Percentiles rank a stretch among this genome's conserved stretches.
Conservation (phyloP, 2,113 vertebrate species). For the Orthonyx spaldingii region DNA sequence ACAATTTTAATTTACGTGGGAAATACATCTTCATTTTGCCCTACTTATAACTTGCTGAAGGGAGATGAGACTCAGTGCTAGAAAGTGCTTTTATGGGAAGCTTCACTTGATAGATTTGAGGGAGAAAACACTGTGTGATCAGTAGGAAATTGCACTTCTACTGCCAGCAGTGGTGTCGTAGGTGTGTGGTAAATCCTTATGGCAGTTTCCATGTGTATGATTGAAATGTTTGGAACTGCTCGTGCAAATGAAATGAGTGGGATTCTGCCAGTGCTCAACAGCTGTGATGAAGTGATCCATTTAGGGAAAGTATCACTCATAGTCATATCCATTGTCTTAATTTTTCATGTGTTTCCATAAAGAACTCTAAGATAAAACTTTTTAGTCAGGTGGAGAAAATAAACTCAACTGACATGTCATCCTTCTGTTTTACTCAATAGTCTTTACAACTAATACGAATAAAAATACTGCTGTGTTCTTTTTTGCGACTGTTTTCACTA, state of each 20-base stretch:
- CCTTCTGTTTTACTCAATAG: background rate
- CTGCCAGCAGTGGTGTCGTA: background rate
- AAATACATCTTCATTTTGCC: conserved; percentile 6
- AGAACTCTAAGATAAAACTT: background rate
- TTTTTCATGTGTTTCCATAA: background rate
- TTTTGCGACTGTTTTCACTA: background rate
- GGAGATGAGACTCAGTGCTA: background rate
- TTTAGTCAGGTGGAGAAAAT: background rate
- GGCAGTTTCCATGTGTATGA: background rate
- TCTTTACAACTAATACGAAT: background rate
- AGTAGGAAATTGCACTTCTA: background rate
- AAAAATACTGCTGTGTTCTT: background rate
- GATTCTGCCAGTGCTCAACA: background rate
- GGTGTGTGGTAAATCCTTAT: background rate
- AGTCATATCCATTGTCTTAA: background rate
- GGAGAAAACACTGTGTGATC: background rate
- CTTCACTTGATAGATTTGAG: background rate
- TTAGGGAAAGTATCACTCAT: background rate
- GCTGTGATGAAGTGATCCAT: background rate
- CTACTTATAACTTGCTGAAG: background rate
- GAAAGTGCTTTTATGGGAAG: background rate
- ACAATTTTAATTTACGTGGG: conserved; percentile 42
- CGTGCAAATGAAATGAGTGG: background rate
- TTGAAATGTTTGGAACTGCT: background rate
- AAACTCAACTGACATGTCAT: background rate